Percentiles rank a stretch among this genome's conserved stretches.
Conservation (phyloP, 2,888 invertebrate species). For the Drosophila sordidula region DNA sequence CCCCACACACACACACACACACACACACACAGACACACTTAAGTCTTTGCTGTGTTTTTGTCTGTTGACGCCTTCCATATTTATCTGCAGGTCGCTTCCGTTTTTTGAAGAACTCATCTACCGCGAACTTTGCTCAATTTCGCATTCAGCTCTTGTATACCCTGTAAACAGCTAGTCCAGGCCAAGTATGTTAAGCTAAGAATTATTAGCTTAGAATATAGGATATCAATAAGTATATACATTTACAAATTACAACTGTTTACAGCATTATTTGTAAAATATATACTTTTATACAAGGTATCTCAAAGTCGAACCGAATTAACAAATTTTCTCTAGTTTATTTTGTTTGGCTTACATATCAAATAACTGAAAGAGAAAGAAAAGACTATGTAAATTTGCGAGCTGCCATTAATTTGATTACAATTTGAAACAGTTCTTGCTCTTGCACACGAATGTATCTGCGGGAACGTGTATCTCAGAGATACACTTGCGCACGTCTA, state of each 20-base stretch:
- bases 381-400: constrained; percentile 51
- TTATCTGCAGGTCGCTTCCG: constrained; percentile 71
- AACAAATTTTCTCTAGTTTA: neutral
- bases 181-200: neutral
- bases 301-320: neutral
- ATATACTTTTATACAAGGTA: constrained; percentile 3
- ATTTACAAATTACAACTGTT: neutral
- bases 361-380: constrained; percentile 18
- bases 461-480: constrained; percentile 43
- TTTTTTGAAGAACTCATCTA: constrained; percentile 60
- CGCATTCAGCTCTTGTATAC: constrained; percentile 42
- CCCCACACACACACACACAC: constrained; percentile 60
- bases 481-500: constrained; percentile 46
- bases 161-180: neutral
- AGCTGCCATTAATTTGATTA: constrained; percentile 61
- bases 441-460: constrained; percentile 18
- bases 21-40: constrained; percentile 10
- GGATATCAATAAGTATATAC: too few species aligned
- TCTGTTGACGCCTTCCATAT: constrained; percentile 65
- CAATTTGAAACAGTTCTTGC: constrained; percentile 41
- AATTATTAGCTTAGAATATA: too few species aligned
- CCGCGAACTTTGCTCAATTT: constrained; percentile 54
- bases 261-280: neutral
- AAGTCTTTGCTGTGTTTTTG: constrained; percentile 44
- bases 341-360: constrained; percentile 24